Base-by-base conservation (phyloP, 2,888 invertebrate species). In the Pollenia amentaria region DNA sequence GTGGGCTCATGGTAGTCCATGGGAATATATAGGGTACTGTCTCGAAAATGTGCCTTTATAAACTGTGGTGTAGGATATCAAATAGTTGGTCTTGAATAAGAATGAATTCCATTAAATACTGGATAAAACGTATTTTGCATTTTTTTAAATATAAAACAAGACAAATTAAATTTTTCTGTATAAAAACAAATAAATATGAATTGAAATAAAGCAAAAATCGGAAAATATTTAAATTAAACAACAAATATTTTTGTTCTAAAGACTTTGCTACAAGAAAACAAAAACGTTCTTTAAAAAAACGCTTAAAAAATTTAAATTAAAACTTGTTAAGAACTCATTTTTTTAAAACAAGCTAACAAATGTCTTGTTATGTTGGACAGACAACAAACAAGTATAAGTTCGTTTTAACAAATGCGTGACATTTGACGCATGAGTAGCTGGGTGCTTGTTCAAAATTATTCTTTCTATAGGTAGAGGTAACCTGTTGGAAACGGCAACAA, bases 351-450 rank as follows among this genome's bases (percentile, higher is more conserved):
- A 46, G 7, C 3, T 44, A 53, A 55, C 55, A 29, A 57, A 55
- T 53, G 65, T 16, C 21, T 72, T 42, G 18, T 57, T 44, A 70
- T 29, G 38, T 29, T 29, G 29, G 29, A 29, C 29, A 29, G 29
- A 29, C 29, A 29, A 29, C 70, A 14, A 40, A 42, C 70, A 55
- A 69, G 11, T 18, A 67, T 79, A 12, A 57, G 48, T 29, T 21
- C 44, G 42, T 84, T 84, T 46, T 11, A 65, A 72, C 82, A 84
- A 81, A 83, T 84, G 87, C 87, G 87, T 88, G 85, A 87, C 87
- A 87, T 84, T 85, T 87, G 73, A 87, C 60, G 87, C 85, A 87
- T 82, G 73, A 78, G 48, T 85, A 81, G 42, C 57, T 77, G 11
- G 29, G 57, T 48, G 46, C 46, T 57, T 18, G 29, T 73, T 62